Percentiles rank a stretch among this genome's conserved stretches.
These are phyloP conservation scores for Cantharis flavilabris DNA, from an alignment of 2,888 invertebrate genomes.

Conservation along the genomic window DNA sequence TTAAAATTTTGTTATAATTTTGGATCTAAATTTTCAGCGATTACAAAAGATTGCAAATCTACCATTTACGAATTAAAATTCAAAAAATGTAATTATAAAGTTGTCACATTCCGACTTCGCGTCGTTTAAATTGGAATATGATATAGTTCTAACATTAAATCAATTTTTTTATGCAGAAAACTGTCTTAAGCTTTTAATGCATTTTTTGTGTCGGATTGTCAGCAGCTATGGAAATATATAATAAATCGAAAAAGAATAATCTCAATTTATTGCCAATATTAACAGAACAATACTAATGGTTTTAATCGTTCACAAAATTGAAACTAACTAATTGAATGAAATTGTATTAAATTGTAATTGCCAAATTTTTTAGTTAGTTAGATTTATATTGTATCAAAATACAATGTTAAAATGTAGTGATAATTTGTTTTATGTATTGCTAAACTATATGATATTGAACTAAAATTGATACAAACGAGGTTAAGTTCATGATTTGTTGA, in stretches of 20 bases:
- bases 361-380: background rate
- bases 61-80: background rate
- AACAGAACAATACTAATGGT: background rate
- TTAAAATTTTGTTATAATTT: background rate
- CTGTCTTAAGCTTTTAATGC: background rate
- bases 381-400: background rate
- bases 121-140: background rate
- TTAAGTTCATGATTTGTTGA: background rate
- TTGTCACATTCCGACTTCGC: background rate
- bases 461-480: background rate
- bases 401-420: background rate
- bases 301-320: too few relatives aligned
- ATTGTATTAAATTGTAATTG: background rate
- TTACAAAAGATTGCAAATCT: background rate
- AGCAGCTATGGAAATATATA: background rate
- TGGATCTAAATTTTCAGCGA: background rate
- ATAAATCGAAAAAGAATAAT: background rate
- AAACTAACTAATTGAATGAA: too few relatives aligned
- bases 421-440: background rate
- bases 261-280: background rate
- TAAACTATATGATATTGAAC: background rate
- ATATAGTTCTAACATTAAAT: background rate
- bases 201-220: background rate
- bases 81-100: background rate
- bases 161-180: background rate